Conservation (phyloP, 2,797 vertebrate genomes). For the Oryzias sinensis region DNA sequence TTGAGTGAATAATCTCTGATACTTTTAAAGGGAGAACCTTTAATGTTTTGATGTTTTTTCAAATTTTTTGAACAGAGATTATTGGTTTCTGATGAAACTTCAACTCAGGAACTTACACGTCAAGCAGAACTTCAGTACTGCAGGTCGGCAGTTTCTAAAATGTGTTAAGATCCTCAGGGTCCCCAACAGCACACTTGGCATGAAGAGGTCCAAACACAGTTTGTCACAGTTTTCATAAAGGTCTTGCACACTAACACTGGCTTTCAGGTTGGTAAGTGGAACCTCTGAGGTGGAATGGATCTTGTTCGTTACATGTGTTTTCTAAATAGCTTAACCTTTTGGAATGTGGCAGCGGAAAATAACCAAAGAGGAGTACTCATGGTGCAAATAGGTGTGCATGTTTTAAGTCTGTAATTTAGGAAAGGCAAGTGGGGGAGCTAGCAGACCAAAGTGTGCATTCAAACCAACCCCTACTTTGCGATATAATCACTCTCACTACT, state of each 20-base stretch:
- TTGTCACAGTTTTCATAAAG: background rate
- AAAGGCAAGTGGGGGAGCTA: constrained; percentile 39
- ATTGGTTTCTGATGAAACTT: too few relatives aligned
- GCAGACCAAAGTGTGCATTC: constrained; percentile 21
- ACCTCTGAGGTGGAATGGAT: constrained; percentile 11
- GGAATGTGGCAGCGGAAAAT: constrained; percentile 35
- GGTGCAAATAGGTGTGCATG: constrained; percentile 41
- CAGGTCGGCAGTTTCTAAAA: too few relatives aligned
- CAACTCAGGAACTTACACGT: too few relatives aligned
- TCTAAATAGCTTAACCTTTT: constrained; percentile 19
- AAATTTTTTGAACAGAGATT: too few relatives aligned
- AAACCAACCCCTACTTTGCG: constrained; percentile 27
- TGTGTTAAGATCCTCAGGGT: too few relatives aligned
- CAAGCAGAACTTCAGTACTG: too few relatives aligned
- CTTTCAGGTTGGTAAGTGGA: constrained; percentile 2
- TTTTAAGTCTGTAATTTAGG: constrained; percentile 53
- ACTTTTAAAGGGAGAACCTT: too few relatives aligned
- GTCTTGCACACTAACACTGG: background rate
- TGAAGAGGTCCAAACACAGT: background rate
- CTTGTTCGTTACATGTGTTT: constrained; percentile 12
- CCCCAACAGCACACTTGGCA: too few relatives aligned
- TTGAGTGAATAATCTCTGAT: too few relatives aligned
- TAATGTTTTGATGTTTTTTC: too few relatives aligned
- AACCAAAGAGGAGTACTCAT: constrained; percentile 47
- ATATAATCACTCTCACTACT: constrained; percentile 51